Percentiles rank a stretch among this genome's conserved stretches.
Evolutionary conservation across 2,797 vertebrate species (phyloP).

Genomic region (Premnoplex brunnescens): DNA sequence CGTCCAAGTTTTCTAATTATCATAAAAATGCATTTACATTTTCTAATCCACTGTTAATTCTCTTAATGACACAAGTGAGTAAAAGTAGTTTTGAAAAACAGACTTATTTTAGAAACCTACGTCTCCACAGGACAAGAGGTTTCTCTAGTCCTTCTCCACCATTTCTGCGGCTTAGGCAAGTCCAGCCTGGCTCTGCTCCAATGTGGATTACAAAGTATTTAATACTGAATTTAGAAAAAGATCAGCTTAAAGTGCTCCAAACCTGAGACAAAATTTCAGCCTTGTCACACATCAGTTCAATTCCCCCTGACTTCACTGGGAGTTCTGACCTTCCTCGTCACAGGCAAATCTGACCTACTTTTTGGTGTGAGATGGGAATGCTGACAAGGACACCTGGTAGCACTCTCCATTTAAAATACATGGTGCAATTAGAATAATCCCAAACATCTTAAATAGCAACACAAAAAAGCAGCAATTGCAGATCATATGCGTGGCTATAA

Average conservation of each 20-base stretch:
- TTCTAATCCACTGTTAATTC: conserved; percentile 9
- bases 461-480: not conserved
- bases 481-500: not conserved
- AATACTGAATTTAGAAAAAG: not conserved
- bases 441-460: conserved; percentile 5
- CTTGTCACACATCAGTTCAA: conserved; percentile 32
- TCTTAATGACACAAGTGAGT: not conserved
- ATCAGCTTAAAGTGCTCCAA: not conserved
- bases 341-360: not conserved
- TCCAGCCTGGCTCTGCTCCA: not conserved
- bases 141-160: not conserved
- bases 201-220: not conserved
- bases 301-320: not conserved
- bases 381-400: conserved; percentile 32
- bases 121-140: not conserved
- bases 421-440: conserved; percentile 5
- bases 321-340: conserved; percentile 10
- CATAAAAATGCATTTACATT: not conserved
- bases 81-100: not conserved
- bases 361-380: not conserved
- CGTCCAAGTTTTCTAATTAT: not conserved
- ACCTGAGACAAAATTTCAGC: not conserved
- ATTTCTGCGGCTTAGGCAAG: not conserved
- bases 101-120: not conserved
- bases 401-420: conserved; percentile 15